phyloP scores from a whole-genome alignment of 2,113 vertebrate species.

The Dromiciops gliroides region DNA sequence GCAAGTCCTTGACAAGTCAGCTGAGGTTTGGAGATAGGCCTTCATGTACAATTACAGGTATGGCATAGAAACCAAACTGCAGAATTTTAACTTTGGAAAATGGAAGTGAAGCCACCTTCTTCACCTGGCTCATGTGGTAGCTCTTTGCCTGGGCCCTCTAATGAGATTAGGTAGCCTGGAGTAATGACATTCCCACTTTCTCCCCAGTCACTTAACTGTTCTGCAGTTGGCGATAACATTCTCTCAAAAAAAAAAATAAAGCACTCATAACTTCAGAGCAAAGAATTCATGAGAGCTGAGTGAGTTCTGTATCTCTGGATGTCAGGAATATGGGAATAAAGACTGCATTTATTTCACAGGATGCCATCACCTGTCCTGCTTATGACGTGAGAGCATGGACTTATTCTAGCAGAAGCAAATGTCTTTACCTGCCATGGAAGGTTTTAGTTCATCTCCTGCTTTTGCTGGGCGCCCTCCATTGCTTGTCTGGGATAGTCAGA shows the following conservation, averaged over 20 bases:
- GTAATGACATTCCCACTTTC: slow-evolving; percentile 66
- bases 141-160: slow-evolving; percentile 53
- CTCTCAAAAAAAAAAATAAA: slow-evolving; percentile 54
- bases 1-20: slow-evolving; percentile 65
- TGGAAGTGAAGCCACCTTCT: slow-evolving; percentile 62
- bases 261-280: slow-evolving; percentile 70
- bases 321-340: slow-evolving; percentile 79
- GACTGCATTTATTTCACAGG: slow-evolving; percentile 80
- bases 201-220: slow-evolving; percentile 62
- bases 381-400: slow-evolving; percentile 71
- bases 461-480: slow-evolving; percentile 62
- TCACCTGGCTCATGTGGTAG: slow-evolving; percentile 48
- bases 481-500: slow-evolving; percentile 70
- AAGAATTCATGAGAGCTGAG: slow-evolving; percentile 72
- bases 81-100: slow-evolving; percentile 70
- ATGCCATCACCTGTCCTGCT: slow-evolving; percentile 81
- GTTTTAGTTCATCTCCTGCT: slow-evolving; percentile 75
- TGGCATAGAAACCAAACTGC: slow-evolving; percentile 49
- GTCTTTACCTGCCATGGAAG: slow-evolving; percentile 77
- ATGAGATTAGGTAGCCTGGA: slow-evolving; percentile 61
- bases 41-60: slow-evolving; percentile 64
- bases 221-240: slow-evolving; percentile 62
- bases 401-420: slow-evolving; percentile 81
- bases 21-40: slow-evolving; percentile 64
- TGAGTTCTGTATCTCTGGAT: slow-evolving; percentile 74